Evolutionary conservation across 35 echinoderm and acorn worm genomes (phyloP), one percentile per base, ranked within the genome.

Genomic region (Holothuria glaberrima): DNA sequence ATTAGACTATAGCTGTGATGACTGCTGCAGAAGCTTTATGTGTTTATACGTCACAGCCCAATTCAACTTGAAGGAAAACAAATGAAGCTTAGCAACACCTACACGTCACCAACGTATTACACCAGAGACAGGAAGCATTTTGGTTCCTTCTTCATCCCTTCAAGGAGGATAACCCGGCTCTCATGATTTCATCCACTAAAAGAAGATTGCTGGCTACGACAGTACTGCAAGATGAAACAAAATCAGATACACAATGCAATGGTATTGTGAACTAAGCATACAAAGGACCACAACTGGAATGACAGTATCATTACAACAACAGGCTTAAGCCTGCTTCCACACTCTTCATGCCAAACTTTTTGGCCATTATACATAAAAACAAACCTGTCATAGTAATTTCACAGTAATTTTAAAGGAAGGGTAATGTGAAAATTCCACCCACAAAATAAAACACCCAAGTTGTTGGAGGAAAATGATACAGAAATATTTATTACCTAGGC

Each of bases 161-260:
- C 44, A 98, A 88, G 16, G 95, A 98, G 30, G 92, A 92, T 78
- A 98, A 64, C 72, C 95, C 95, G 56, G 95, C 95, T 86, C 95
- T 86, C 95, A 98, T 98, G n/a, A 98, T 98, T 59, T 98, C 95
- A 87, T 98, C 95, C 16, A 98, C 95, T 29, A 98, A 77, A 0
- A 98, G 88, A 9, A 98, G 88, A 76, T 98, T 98, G 54, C 95
- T 94, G 7, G 95, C 95, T 58, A 98, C 94, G 17, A 98, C 95
- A 48, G 95, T 98, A 79, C 95, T 98, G 93, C 26, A 48, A 90
- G 60, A 59, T 30, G 60, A 75, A 82, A 24, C 45, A 82, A 82
- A 68, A 21, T 81, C 18, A 74, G 28, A 31, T 29, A 85, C 0
- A 58, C 65, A 30, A 63, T 54, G 16, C 9, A 54, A 54, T 5